Evolutionary conservation across 2,113 vertebrate species (phyloP), one percentile per base, ranked within the genome.

Genomic region (Illadopsis cleaveri): DNA sequence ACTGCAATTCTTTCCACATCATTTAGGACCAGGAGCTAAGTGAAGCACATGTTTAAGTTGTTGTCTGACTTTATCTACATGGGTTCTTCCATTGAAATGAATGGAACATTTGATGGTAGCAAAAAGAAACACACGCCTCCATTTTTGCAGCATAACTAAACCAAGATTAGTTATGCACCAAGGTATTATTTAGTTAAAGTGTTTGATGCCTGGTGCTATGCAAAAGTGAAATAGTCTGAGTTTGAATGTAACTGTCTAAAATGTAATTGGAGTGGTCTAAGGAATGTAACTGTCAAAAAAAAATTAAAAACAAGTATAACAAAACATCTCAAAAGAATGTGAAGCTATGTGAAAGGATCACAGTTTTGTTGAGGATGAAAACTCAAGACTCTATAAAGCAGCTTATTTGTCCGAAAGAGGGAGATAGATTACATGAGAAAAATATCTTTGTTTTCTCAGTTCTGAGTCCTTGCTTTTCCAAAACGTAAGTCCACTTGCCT

Each of bases 281-380:
- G 65, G 71, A 70, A 95, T 40, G 30, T 25, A 73, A 12, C 40
- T 79, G 53, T 31, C 13, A 64, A 82, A 77, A 79, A 89, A n/a
- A n/a, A n/a, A n/a, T n/a, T n/a, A n/a, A n/a, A 14, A 19, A 14
- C 28, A 25, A 3, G 20, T 3, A 1, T 85, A 80, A 97, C 71
- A 97, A 94, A 92, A 5, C n/a, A 68, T 14, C 57, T 66, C 89
- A 21, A 45, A 94, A 60, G 10, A 44, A 12, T 35, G 47, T 89
- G 76, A 97, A 97, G 54, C 21, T 96, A 17, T 11, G 30, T 47
- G 75, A 97, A 53, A 97, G 94, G 68, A 90, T 84, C 2, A 97
- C 85, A 3, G 62, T 94, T 92, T 66, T 85, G 7, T 86, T 92
- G 44, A 94, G 94, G 70, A 95, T 82, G 73, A 97, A 96, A 94